A percentile compares a stretch with the other conserved stretches of the same genome.
Conservation (phyloP, 1,140 invertebrate genomes). For the Lucilia sericata region DNA sequence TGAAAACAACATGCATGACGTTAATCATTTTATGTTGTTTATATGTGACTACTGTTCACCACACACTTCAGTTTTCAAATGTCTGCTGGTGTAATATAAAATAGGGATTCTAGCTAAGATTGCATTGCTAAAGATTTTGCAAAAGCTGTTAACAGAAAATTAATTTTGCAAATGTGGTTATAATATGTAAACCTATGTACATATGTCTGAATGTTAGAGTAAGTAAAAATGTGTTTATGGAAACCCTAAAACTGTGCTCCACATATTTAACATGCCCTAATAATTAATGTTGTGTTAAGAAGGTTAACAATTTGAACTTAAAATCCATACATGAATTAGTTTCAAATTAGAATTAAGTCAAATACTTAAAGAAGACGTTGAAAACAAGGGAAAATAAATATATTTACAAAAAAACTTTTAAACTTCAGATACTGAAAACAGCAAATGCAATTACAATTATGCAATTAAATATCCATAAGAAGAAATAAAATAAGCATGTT, state of each 20-base stretch:
- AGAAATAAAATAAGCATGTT: too few relatives aligned
- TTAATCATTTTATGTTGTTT: constrained; percentile 10
- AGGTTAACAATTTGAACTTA: constrained; percentile 29
- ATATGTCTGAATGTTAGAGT: too few relatives aligned
- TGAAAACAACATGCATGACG: constrained; percentile 26
- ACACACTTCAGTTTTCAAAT: neutral
- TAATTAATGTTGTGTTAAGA: constrained; percentile 21
- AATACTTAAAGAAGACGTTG: neutral
- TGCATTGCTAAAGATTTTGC: too few relatives aligned
- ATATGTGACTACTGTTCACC: neutral
- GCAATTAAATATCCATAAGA: too few relatives aligned
- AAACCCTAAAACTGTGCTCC: neutral
- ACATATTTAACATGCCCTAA: constrained; percentile 7
- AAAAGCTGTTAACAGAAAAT: too few relatives aligned
- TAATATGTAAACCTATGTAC: too few relatives aligned
- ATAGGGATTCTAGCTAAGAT: neutral
- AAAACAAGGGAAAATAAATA: neutral
- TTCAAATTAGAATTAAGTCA: neutral
- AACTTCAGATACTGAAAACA: too few relatives aligned
- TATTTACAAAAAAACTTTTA: neutral
- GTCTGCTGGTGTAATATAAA: neutral
- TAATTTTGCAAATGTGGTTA: too few relatives aligned
- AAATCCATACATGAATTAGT: constrained; percentile 16
- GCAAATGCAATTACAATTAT: too few relatives aligned
- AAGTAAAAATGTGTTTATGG: neutral